Conservation (phyloP, 2,113 vertebrate species). For the Tragelaphus imberbis region DNA sequence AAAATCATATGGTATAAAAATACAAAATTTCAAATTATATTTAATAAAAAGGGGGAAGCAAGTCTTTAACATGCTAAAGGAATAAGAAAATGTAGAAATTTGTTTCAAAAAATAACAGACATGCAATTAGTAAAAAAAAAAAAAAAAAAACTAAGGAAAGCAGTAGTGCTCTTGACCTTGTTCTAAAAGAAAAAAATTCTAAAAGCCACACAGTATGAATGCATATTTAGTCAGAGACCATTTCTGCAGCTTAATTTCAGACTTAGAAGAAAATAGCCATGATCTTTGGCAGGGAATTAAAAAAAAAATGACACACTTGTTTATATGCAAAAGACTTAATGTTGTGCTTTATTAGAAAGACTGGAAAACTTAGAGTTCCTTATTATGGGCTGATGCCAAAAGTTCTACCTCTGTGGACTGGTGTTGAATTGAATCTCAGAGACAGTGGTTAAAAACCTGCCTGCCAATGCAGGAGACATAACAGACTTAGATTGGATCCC, state of each 20-base stretch:
- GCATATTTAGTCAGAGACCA: background rate
- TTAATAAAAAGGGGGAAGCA: background rate
- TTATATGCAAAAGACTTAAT: background rate
- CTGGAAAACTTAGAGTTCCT: background rate
- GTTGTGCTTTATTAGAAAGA: background rate
- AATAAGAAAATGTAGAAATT: background rate
- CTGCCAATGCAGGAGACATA: background rate
- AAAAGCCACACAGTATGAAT: background rate
- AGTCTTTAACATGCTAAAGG: background rate
- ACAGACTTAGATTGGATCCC: background rate
- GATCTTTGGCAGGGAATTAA: background rate
- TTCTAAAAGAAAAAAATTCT: background rate
- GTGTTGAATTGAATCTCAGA: background rate
- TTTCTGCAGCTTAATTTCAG: background rate
- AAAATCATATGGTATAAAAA: background rate
- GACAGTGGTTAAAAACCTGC: background rate
- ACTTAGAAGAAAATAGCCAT: background rate
- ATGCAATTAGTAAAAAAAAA: background rate
- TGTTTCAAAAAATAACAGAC: background rate
- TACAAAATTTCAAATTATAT: background rate
- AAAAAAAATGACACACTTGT: background rate
- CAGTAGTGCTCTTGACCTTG: background rate
- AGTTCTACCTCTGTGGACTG: background rate
- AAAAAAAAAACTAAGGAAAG: background rate
- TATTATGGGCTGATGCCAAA: background rate